Base-by-base conservation (phyloP, 2,888 invertebrate genomes). In the Ypsolopha sequella region DNA sequence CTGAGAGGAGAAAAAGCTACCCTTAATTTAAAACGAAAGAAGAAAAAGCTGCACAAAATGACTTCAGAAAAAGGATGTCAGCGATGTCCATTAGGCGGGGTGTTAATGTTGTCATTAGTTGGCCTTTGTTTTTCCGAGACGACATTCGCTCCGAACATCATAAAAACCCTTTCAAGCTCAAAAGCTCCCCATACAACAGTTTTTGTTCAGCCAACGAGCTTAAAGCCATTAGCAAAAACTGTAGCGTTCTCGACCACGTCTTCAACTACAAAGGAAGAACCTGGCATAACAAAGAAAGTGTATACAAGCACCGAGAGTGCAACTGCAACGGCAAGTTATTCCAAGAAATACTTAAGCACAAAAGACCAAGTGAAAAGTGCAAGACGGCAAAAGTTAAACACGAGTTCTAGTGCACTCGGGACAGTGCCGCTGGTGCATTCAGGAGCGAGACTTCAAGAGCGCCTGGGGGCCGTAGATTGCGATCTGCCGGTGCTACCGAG, bases 401-500 rank as follows among this genome's bases (percentile, higher is more conserved):
- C 66, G 67, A 76, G 70, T 61, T 73, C 73, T 68, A 79, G 71
- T 70, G 69, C 65, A 54, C 61, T 65, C 68, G 87, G 65, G 56
- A 60, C 58, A 24, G 46, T 24, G 55, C 66, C 36, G 52, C 57
- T 60, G 54, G 62, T 59, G 58, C 78, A 72, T 64, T 68, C 88
- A 61, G 80, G 88, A 54, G 81, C 85, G 61, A 82, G 88, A 58
- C 71, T 89, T 55, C 90, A 89, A 73, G 91, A 91, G 78, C 89
- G 90, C 69, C 81, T 91, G 63, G 89, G 88, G 68, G 88, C 89
- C 48, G 74, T 91, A 60, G 90, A 90, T 68, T 91, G 91, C 62
- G 91, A 91, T 71, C 82, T 91, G 61, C 89, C 90, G 58, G 88
- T 89, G 62, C 76, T 91, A 64, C 91, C 91, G 49, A 84, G 87